Percentiles rank a stretch among this genome's conserved stretches.
Conservation (phyloP, 2,888 invertebrate species). For the Hemaris fuciformis region DNA sequence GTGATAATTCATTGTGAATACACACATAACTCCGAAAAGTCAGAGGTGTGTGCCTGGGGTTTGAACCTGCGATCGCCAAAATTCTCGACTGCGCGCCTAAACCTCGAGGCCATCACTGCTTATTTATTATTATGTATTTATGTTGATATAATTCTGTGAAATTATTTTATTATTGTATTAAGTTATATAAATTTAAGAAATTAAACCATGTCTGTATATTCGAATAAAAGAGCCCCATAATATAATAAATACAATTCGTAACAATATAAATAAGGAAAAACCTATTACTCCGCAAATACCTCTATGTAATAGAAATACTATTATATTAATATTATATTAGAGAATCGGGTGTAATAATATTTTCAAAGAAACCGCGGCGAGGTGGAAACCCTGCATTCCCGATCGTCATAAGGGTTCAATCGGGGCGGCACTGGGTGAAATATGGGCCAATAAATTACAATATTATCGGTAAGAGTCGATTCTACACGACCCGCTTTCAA, state of each 20-base stretch:
- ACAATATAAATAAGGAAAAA: neutral
- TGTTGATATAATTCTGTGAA: too few relatives aligned
- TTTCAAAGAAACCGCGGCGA: slow-evolving; percentile 3
- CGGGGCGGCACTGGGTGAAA: slow-evolving; percentile 50
- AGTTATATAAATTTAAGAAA: too few relatives aligned
- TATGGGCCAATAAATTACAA: slow-evolving; percentile 63
- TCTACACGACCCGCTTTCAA: slow-evolving; percentile 35
- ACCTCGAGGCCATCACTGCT: too few relatives aligned
- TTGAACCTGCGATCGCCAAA: too few relatives aligned
- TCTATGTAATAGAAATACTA: neutral
- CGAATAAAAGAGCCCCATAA: neutral
- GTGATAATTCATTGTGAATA: too few relatives aligned
- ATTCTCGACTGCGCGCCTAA: too few relatives aligned
- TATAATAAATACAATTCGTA: neutral
- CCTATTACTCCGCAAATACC: neutral
- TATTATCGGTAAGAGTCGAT: slow-evolving; percentile 55
- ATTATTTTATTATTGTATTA: too few relatives aligned
- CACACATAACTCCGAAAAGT: too few relatives aligned
- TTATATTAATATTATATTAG: neutral
- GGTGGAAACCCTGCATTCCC: slow-evolving; percentile 22
- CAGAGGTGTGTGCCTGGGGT: too few relatives aligned
- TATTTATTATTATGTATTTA: too few relatives aligned
- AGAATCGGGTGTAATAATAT: neutral
- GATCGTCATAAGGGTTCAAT: slow-evolving; percentile 50
- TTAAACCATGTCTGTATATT: too few relatives aligned